Evolutionary conservation across 1,140 invertebrate genomes (phyloP), one percentile per base, ranked within the genome.

Genomic region (Trichoplusia ni): DNA sequence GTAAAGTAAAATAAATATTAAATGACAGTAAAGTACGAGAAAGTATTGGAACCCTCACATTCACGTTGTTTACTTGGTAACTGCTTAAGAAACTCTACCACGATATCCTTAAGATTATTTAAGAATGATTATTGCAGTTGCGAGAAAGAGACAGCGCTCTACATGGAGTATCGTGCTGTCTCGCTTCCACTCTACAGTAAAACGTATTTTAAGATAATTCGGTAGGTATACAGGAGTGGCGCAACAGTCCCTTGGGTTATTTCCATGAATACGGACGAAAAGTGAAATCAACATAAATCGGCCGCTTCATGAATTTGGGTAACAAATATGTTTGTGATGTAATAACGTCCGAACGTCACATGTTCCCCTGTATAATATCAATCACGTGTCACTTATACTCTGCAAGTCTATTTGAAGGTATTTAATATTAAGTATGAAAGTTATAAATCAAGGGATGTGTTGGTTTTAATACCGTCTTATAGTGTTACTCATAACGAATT

Each of bases 251-350:
- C n/a, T 44, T 31, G 23, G 11, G 23, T n/a, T 2, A 27, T 51
- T 58, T 58, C 25, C 56, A 56, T 11, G 23, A 29, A 33, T 61
- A 51, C 46, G 29, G 38, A 53, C 54, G 33, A 81, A 80, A 77
- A 80, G 75, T 77, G 71, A 82, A 81, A 82, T 81, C 51, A 77
- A 75, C 70, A 75, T 72, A 78, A 67, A 75, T 69, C 44, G 35
- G 37, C 19, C 7, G 64, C 81, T 73, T 80, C 76, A 69, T 78
- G 21, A 74, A 83, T 74, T 75, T 70, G 59, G 74, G 67, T 70
- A 78, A 75, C 71, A 69, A 77, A 77, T 77, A 54, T 44, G 46
- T 27, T 27, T 27, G 51, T 83, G 77, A 85, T 79, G 79, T 78
- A 82, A 85, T 67, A 69, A 23, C 40, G 62, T 56, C 71, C 69